Evolutionary conservation across 2,797 vertebrate genomes (phyloP).

Genomic region (Enteromius anoplus): DNA sequence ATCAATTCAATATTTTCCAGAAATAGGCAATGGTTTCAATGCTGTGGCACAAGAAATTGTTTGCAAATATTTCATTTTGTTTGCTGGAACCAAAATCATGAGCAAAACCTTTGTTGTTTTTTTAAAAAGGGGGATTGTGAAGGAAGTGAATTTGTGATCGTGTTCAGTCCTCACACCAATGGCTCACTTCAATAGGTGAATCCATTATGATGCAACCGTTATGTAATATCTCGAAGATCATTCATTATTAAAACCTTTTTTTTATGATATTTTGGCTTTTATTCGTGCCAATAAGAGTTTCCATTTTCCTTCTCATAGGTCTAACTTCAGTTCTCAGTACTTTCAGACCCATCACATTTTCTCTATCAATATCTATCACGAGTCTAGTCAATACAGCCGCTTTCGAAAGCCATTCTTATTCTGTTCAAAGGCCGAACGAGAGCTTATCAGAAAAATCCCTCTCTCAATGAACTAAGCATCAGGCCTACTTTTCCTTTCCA

Average conservation of each 20-base stretch:
- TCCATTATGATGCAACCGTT: constrained; percentile 39
- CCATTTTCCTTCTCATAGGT: constrained; percentile 51
- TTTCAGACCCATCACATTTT: constrained; percentile 39
- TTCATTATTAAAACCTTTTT: constrained; percentile 26
- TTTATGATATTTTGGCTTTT: constrained; percentile 9
- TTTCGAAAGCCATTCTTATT: constrained; percentile 53
- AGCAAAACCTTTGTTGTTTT: not conserved
- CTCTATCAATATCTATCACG: constrained; percentile 52
- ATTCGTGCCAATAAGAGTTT: constrained; percentile 40
- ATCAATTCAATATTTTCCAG: not conserved
- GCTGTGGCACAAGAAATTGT: not conserved
- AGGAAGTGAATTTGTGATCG: constrained; percentile 27
- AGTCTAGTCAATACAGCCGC: constrained; percentile 43
- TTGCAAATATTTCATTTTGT: not conserved
- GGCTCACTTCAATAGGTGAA: constrained; percentile 8
- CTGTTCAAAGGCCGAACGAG: constrained; percentile 48
- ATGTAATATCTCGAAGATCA: constrained; percentile 12
- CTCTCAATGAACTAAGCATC: constrained; percentile 34
- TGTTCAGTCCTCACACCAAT: constrained; percentile 23
- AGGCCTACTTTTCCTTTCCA: constrained; percentile 5
- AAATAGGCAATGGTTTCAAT: not conserved
- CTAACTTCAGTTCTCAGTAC: constrained; percentile 31
- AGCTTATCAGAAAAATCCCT: constrained; percentile 55
- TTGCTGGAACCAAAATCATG: not conserved
- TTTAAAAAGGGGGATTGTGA: constrained; percentile 3